Conservation (phyloP, 2,113 vertebrate genomes). For the Halichoerus grypus region DNA sequence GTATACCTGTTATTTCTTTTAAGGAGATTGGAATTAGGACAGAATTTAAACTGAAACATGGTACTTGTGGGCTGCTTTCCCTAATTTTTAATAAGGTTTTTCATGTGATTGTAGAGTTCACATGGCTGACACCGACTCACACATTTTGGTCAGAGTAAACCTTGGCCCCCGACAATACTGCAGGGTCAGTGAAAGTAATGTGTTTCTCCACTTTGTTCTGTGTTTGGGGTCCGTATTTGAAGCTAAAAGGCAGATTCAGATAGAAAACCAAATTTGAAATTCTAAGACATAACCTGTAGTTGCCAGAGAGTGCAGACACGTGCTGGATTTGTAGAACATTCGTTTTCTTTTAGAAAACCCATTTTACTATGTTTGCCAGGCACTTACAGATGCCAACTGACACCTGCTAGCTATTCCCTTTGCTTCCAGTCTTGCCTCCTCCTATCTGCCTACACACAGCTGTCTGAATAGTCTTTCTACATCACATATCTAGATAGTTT, state of each 20-base stretch:
- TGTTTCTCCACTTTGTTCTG: neutral
- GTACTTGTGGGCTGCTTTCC: neutral
- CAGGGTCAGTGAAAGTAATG: neutral
- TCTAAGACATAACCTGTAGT: neutral
- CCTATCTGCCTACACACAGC: neutral
- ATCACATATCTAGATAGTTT: neutral
- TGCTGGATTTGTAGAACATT: neutral
- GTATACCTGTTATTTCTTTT: neutral
- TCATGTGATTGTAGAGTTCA: neutral
- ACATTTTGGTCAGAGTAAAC: neutral
- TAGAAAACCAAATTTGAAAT: neutral
- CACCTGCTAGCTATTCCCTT: neutral
- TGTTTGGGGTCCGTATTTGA: neutral
- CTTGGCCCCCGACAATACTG: neutral
- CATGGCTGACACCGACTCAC: neutral
- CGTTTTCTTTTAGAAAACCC: constrained; percentile 23
- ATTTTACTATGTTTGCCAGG: neutral
- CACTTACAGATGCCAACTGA: neutral
- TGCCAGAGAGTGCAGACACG: neutral
- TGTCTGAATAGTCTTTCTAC: neutral
- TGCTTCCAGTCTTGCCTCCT: neutral
- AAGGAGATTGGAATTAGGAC: neutral
- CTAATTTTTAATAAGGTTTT: neutral
- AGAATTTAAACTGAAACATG: neutral
- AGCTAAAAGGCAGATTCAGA: neutral